phyloP scores from a whole-genome alignment of 2,888 invertebrate genomes.

The Polydrusus cervinus region DNA sequence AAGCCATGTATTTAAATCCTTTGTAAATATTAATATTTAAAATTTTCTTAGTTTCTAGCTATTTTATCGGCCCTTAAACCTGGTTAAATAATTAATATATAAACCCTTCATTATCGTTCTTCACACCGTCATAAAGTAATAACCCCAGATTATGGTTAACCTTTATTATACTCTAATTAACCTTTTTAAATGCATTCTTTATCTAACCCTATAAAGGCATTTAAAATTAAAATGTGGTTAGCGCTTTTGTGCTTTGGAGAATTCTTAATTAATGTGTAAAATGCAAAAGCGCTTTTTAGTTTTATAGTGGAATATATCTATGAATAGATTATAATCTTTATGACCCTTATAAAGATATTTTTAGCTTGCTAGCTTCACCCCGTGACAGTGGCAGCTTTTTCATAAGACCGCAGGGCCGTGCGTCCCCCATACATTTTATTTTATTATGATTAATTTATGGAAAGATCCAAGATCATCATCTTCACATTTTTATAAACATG shows the following conservation, averaged over 20 bases:
- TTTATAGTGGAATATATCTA: not conserved
- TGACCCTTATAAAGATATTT: not conserved
- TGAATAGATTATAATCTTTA: not conserved
- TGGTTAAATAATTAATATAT: slow-evolving; percentile 2
- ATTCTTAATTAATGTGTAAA: not conserved
- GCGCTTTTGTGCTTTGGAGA: not conserved
- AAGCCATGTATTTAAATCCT: too few relatives aligned
- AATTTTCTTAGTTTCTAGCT: not conserved
- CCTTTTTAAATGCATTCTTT: slow-evolving; percentile 13
- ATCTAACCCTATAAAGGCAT: not conserved
- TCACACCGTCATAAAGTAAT: slow-evolving; percentile 14
- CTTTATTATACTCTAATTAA: slow-evolving; percentile 15
- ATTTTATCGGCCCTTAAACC: slow-evolving; percentile 2
- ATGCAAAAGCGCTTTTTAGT: not conserved
- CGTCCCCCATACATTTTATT: too few relatives aligned
- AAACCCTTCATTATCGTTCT: slow-evolving; percentile 10
- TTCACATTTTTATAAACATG: too few relatives aligned
- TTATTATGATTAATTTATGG: too few relatives aligned
- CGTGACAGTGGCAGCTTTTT: too few relatives aligned
- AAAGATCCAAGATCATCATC: too few relatives aligned
- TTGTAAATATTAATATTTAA: not conserved
- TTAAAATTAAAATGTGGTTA: slow-evolving; percentile 19
- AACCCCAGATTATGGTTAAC: slow-evolving; percentile 10
- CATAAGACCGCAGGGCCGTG: too few relatives aligned
- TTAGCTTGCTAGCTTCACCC: too few relatives aligned